Evolutionary conservation across 1,140 invertebrate genomes (phyloP).

Genomic region (Meteorus sp.): DNA sequence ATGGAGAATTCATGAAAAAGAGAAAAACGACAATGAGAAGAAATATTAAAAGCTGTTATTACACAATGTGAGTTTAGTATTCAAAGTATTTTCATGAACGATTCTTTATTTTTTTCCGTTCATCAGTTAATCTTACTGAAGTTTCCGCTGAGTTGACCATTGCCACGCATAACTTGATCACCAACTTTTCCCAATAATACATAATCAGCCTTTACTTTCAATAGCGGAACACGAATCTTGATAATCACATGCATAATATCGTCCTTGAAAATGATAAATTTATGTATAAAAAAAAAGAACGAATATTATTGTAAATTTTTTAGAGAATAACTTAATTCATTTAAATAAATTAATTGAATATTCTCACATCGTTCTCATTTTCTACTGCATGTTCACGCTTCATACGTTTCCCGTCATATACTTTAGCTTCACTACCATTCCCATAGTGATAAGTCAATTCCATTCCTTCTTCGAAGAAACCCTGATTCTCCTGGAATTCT

Average conservation of each 20-base stretch:
- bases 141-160: conserved; percentile 44
- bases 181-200: conserved; percentile 49
- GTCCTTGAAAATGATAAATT: no score
- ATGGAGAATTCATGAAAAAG: not conserved
- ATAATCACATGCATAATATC: conserved; percentile 53
- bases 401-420: conserved; percentile 33
- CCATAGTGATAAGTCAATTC: conserved; percentile 55
- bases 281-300: conserved; percentile 31
- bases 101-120: not conserved
- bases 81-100: not conserved
- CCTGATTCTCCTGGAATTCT: conserved; percentile 50
- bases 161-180: conserved; percentile 44
- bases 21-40: not conserved
- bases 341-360: conserved; percentile 4
- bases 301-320: conserved; percentile 14
- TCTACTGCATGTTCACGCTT: conserved; percentile 44
- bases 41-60: conserved; percentile 7
- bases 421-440: conserved; percentile 23
- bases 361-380: conserved; percentile 42
- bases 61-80: not conserved
- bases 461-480: conserved; percentile 55
- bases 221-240: conserved; percentile 46
- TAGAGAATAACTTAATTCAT: not conserved
- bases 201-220: conserved; percentile 49
- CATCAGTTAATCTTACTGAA: conserved; percentile 46